Evolutionary conservation across 1,140 invertebrate species (phyloP).

Genomic region (Ridgeia piscesae): DNA sequence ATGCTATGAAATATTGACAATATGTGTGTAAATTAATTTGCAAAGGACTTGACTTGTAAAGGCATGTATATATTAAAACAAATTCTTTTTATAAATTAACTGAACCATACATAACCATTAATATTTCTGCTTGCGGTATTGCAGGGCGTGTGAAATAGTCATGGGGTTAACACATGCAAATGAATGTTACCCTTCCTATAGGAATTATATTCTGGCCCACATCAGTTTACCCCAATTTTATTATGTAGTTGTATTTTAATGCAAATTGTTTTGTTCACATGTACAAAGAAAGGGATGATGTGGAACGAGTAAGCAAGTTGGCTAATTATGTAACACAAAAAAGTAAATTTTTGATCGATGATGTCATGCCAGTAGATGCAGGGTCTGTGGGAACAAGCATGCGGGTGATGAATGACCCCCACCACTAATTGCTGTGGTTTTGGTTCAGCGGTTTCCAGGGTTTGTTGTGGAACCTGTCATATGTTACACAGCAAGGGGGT

Average conservation of each 20-base stretch:
- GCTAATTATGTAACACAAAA: neutral
- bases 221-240: neutral
- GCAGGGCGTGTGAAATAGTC: too few species aligned
- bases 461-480: neutral
- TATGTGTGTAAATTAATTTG: too few species aligned
- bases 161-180: neutral
- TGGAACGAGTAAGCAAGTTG: neutral
- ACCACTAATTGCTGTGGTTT: too few species aligned
- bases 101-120: too few species aligned
- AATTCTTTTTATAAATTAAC: too few species aligned
- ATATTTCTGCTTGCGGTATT: too few species aligned
- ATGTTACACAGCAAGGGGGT: neutral
- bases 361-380: neutral
- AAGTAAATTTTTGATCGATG: neutral
- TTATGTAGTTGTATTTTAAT: neutral
- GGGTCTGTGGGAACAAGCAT: neutral
- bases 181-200: neutral
- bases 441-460: neutral
- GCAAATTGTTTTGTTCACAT: neutral
- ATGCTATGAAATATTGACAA: neutral
- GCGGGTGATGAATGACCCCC: neutral
- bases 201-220: too few species aligned
- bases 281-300: neutral
- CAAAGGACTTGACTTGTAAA: too few species aligned
- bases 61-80: too few species aligned